Conservation (phyloP, 2,888 invertebrate genomes). For the Sinopyrophorus schimmeli region DNA sequence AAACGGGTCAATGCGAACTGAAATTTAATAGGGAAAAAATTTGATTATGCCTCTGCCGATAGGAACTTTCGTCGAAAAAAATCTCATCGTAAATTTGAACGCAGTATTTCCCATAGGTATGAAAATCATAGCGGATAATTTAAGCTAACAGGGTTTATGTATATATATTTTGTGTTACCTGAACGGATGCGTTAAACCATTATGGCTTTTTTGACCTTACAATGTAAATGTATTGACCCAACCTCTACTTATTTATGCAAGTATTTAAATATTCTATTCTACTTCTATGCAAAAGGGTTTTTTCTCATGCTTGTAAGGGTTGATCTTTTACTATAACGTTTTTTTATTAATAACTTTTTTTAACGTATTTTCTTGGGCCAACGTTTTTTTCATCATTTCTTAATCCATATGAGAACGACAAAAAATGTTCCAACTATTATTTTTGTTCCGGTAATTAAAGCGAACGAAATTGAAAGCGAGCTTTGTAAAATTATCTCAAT, state of each 20-base stretch:
- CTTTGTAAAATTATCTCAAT: too few relatives aligned
- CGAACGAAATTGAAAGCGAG: too few relatives aligned
- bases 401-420: too few relatives aligned
- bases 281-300: conserved; percentile 43
- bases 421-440: too few relatives aligned
- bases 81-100: conserved; percentile 37
- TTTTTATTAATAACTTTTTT: conserved; percentile 28
- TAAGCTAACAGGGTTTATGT: conserved; percentile 33
- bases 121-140: conserved; percentile 35
- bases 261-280: conserved; percentile 52
- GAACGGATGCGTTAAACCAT: conserved; percentile 50
- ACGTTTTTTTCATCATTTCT: conserved; percentile 28
- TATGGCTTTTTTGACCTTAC: conserved; percentile 50
- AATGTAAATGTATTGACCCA: conserved; percentile 53
- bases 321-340: conserved; percentile 26
- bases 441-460: too few relatives aligned
- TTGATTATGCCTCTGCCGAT: conserved; percentile 40
- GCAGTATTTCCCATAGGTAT: conserved; percentile 29
- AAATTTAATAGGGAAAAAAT: conserved; percentile 35
- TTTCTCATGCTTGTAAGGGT: conserved; percentile 46
- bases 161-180: conserved; percentile 44
- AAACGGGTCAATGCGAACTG: too few relatives aligned
- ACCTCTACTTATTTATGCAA: conserved; percentile 53
- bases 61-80: conserved; percentile 32
- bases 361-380: conserved; percentile 27